Base-by-base conservation (phyloP, 2,888 invertebrate species). In the Ferrisia virgata region DNA sequence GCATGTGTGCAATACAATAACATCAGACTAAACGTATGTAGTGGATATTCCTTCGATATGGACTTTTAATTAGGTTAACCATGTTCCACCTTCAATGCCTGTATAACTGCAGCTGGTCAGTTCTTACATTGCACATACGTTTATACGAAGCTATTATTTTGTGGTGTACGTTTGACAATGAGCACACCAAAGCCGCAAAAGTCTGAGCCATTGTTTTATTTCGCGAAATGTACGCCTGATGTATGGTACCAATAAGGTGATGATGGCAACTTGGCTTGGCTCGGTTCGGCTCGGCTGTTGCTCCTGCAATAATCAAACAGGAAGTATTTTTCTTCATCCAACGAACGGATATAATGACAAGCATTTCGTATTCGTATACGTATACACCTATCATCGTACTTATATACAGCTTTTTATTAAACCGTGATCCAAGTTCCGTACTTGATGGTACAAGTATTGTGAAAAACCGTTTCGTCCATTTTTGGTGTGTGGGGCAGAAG, bases 271-370 rank as follows among this genome's bases (percentile, higher is more conserved):
- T n/a, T n/a, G n/a, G n/a, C n/a, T n/a, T n/a, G n/a, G n/a, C n/a
- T n/a, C n/a, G n/a, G n/a, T 25, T 0, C 28, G 28, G 64, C 22
- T 36, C 36, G 47, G 53, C 22, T 53, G 22, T 18, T 53, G 53
- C 53, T 53, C 53, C 22, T 53, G 53, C 13, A 53, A 8, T 22
- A 64, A 13, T 64, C 64, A 0, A 28, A 28, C 64, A 64, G 72
- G 72, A 76, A 76, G 72, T 76, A 76, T 76, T 76, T 76, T 76
- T 76, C 72, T 76, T 76, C 72, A 31, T n/a, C 9, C 2, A 76
- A 36, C 72, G 72, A 36, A 76, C 72, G 72, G 72, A 76, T 76
- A 76, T 36, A 36, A 76, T 76, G 72, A 76, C 36, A 76, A 76
- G 36, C 72, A 36, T 76, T 76, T 36, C 72, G 22, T 76, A 28